Conservation (phyloP, 2,113 vertebrate genomes). For the Oplegnathus fasciatus region DNA sequence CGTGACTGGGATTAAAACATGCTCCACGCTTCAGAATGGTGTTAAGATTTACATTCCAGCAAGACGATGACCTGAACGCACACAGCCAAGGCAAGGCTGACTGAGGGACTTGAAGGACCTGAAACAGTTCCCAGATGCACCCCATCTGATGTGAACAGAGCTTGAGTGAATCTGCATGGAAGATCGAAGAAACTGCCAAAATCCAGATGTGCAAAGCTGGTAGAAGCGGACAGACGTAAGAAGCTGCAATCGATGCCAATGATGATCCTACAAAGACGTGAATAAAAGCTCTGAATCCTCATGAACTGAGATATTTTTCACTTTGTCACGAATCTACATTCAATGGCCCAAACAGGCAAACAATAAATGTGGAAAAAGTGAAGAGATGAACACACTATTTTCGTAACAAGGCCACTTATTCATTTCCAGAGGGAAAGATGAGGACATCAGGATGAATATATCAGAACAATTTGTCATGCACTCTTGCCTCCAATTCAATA, state of each 20-base stretch:
- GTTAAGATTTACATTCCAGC: neutral
- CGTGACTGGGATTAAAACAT: neutral
- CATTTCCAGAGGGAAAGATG: neutral
- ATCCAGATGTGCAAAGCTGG: neutral
- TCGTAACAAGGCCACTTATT: neutral
- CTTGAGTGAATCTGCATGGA: neutral
- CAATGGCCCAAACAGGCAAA: too few species aligned
- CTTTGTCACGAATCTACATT: too few species aligned
- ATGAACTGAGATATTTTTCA: too few species aligned
- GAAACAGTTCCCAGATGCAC: neutral
- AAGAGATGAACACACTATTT: neutral
- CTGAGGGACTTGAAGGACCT: neutral
- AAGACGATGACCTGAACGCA: neutral
- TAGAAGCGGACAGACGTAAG: neutral
- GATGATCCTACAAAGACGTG: too few species aligned
- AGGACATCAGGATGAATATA: conserved; percentile 2
- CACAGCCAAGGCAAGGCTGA: neutral
- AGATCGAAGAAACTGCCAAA: neutral
- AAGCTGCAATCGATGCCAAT: neutral
- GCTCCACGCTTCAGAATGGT: neutral
- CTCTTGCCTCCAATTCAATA: neutral
- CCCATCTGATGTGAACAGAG: neutral
- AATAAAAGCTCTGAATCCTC: too few species aligned
- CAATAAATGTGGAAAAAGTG: neutral
- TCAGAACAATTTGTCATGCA: neutral